Percentiles rank a stretch among this genome's conserved stretches.
These are phyloP conservation scores for Ptychodera flava DNA, from an alignment of 35 echinoderm and acorn worm genomes.

Conservation along the genomic window DNA sequence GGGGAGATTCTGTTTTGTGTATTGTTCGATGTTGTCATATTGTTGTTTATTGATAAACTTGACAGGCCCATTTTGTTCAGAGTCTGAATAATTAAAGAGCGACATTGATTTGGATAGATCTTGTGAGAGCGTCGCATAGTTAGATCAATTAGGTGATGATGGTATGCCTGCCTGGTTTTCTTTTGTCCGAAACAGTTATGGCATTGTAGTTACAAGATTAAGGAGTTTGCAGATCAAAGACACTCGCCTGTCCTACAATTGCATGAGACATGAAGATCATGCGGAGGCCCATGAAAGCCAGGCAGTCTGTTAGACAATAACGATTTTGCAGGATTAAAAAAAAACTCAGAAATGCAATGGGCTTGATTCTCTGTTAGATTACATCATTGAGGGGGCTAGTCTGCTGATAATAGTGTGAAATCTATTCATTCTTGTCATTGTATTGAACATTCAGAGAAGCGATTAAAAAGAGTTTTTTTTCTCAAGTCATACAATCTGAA, in stretches of 20 bases:
- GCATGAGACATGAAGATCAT: neutral
- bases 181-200: neutral
- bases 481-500: neutral
- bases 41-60: neutral
- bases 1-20: neutral
- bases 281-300: neutral
- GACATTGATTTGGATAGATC: neutral
- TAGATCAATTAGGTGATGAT: neutral
- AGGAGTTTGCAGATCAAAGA: neutral
- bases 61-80: neutral
- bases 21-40: neutral
- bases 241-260: neutral
- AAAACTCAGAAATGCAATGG: too few species aligned
- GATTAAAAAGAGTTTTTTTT: neutral
- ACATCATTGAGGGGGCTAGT: neutral
- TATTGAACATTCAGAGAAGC: neutral
- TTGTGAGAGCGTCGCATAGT: neutral
- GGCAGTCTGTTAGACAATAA: neutral
- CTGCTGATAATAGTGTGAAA: neutral
- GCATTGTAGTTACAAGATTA: neutral
- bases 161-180: neutral
- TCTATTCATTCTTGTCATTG: neutral
- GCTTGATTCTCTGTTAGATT: neutral
- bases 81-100: neutral
- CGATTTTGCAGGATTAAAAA: neutral